These are phyloP conservation scores for Microcaecilia unicolor DNA, from an alignment of 2,797 vertebrate species.

Conservation along the genomic window DNA sequence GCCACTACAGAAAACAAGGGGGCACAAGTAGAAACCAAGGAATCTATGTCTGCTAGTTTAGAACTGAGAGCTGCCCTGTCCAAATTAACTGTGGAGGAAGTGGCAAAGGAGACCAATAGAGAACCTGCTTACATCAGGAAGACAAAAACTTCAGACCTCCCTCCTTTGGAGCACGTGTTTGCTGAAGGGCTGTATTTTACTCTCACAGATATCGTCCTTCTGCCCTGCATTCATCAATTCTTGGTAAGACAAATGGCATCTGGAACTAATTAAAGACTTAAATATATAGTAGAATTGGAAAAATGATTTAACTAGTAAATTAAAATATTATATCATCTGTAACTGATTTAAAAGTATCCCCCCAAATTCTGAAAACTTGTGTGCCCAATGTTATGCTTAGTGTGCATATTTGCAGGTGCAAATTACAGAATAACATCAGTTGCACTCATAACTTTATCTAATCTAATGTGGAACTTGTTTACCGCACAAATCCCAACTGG, in stretches of 20 bases:
- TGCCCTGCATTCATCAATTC: slow-evolving; percentile 86
- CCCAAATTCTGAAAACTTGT: background rate
- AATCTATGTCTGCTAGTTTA: slow-evolving; percentile 24
- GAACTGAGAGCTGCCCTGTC: slow-evolving; percentile 76
- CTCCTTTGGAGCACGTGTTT: slow-evolving; percentile 80
- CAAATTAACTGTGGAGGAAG: slow-evolving; percentile 59
- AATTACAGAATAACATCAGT: no score
- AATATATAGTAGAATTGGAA: background rate
- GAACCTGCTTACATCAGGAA: slow-evolving; percentile 79
- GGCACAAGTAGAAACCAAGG: background rate
- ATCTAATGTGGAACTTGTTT: no score
- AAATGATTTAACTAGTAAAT: background rate
- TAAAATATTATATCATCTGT: background rate
- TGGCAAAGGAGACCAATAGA: slow-evolving; percentile 45
- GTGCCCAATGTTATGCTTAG: background rate
- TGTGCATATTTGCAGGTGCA: no score
- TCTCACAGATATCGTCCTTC: slow-evolving; percentile 82
- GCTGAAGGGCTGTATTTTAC: slow-evolving; percentile 95
- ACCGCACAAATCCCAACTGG: no score
- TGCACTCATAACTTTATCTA: no score
- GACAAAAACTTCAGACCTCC: slow-evolving; percentile 75
- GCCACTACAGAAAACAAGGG: background rate
- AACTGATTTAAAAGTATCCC: background rate
- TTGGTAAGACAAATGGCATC: slow-evolving; percentile 61
- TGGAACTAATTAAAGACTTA: background rate